A percentile compares a stretch with the other conserved stretches of the same genome.
These are phyloP conservation scores for Cyrtonyx montezumae DNA, from an alignment of 2,113 vertebrate species.

Conservation along the genomic window DNA sequence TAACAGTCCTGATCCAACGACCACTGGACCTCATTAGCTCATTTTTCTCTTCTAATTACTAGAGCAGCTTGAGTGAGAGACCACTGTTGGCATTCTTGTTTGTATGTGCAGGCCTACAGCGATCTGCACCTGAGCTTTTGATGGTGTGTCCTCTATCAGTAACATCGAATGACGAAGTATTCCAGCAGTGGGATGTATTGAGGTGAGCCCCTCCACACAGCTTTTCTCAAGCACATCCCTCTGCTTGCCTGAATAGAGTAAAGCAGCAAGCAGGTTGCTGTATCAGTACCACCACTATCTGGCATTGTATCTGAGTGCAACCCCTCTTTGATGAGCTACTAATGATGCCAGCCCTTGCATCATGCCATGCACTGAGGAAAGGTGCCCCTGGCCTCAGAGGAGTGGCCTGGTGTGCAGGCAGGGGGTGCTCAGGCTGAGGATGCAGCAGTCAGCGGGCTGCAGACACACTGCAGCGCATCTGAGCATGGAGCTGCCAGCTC, in stretches of 20 bases:
- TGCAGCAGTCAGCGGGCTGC: neutral
- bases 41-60: neutral
- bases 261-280: neutral
- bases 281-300: neutral
- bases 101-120: slow-evolving; percentile 16
- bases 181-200: neutral
- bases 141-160: neutral
- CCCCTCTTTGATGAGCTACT: neutral
- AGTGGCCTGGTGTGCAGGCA: neutral
- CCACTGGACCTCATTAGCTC: neutral
- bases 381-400: neutral
- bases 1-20: neutral
- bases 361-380: neutral
- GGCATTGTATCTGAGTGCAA: neutral
- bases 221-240: neutral
- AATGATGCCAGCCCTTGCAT: neutral
- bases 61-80: neutral
- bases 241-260: neutral
- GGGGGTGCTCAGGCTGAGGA: neutral
- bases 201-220: neutral
- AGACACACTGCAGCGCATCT: neutral
- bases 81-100: neutral
- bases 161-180: neutral
- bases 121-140: neutral
- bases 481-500: neutral